Conservation (phyloP, 2,113 vertebrate species). For the Euleptes europaea region DNA sequence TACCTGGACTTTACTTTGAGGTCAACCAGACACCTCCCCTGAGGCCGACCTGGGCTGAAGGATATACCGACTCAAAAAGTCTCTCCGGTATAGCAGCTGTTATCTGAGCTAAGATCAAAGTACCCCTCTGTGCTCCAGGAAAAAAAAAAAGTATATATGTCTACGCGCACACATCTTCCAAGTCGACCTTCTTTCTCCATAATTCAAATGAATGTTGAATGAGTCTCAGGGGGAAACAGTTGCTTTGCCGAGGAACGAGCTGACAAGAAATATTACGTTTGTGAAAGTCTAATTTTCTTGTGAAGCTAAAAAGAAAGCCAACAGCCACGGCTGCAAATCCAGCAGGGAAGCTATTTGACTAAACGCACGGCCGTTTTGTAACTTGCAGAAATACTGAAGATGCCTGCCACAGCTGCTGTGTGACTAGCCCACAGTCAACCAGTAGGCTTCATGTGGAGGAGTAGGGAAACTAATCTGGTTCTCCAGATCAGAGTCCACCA, state of each 20-base stretch:
- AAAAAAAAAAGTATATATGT: constrained; percentile 44
- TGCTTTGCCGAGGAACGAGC: constrained; percentile 75
- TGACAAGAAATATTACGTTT: constrained; percentile 70
- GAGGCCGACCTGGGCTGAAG: constrained; percentile 81
- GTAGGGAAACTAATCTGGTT: too few species aligned
- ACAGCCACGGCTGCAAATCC: constrained; percentile 12
- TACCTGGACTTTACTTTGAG: constrained; percentile 86
- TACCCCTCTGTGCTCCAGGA: constrained; percentile 77
- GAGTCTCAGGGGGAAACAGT: constrained; percentile 81
- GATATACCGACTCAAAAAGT: constrained; percentile 77
- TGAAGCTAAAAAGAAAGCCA: constrained; percentile 19
- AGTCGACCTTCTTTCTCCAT: constrained; percentile 77
- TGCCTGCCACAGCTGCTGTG: too few species aligned
- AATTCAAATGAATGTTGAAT: constrained; percentile 81
- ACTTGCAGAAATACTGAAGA: constrained; percentile 57
- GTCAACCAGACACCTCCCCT: constrained; percentile 91
- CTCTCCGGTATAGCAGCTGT: constrained; percentile 81
- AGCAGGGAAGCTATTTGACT: constrained; percentile 62
- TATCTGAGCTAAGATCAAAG: constrained; percentile 94
- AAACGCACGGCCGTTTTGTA: constrained; percentile 66
- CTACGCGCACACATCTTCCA: constrained; percentile 66
- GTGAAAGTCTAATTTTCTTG: constrained; percentile 67
- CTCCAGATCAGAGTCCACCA: too few species aligned
- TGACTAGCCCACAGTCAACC: too few species aligned
- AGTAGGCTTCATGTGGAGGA: too few species aligned